Conservation (phyloP, 2,888 invertebrate genomes). For the Hydropsyche betteni region DNA sequence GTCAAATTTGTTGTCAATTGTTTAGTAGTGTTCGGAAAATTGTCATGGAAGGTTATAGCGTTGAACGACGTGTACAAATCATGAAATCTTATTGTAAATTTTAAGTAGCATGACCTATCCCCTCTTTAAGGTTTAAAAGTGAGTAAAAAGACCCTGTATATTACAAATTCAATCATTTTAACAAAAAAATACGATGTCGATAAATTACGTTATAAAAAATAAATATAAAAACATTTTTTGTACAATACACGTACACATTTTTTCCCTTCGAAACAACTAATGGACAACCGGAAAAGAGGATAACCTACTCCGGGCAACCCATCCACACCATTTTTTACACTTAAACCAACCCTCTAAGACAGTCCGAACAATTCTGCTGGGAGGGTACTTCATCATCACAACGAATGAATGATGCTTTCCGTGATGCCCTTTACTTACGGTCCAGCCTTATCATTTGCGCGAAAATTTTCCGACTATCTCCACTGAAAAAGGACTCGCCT, state of each 20-base stretch:
- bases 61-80: too few relatives aligned
- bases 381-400: constrained; percentile 26
- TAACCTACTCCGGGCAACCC: background rate
- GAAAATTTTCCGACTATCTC: background rate
- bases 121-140: too few relatives aligned
- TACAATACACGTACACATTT: background rate
- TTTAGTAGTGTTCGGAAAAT: too few relatives aligned
- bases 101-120: too few relatives aligned
- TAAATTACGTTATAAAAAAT: too few relatives aligned
- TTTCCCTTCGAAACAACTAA: background rate
- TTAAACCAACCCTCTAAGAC: constrained; percentile 26
- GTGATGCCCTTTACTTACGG: constrained; percentile 28
- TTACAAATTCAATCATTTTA: too few relatives aligned
- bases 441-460: constrained; percentile 19
- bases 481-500: background rate
- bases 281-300: constrained; percentile 2
- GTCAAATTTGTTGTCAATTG: too few relatives aligned
- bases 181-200: too few relatives aligned
- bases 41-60: too few relatives aligned
- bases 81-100: too few relatives aligned
- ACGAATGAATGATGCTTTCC: constrained; percentile 28
- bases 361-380: constrained; percentile 19
- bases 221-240: too few relatives aligned
- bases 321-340: constrained; percentile 20
- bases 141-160: too few relatives aligned